phyloP scores from a whole-genome alignment of 2,888 invertebrate genomes.

The Lomographa bimaculata region DNA sequence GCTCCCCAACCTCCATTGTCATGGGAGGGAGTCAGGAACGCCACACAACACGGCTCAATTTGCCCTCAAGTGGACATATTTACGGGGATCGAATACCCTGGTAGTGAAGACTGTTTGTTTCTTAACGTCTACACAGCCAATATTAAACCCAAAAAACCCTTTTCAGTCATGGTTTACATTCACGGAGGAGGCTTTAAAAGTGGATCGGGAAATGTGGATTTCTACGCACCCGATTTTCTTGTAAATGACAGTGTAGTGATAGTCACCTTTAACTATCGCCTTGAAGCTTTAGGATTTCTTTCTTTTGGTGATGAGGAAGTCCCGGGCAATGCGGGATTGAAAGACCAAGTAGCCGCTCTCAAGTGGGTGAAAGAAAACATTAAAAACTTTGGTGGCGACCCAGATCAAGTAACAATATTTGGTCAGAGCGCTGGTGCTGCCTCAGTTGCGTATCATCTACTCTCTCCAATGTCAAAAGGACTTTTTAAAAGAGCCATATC shows the following conservation, averaged over 20 bases:
- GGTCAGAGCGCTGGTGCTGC: slow-evolving; percentile 56
- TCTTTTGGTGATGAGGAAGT: slow-evolving; percentile 48
- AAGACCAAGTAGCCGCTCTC: slow-evolving; percentile 52
- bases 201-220: slow-evolving; percentile 46
- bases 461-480: slow-evolving; percentile 53
- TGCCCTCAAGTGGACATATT: slow-evolving; percentile 48
- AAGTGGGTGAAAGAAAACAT: slow-evolving; percentile 52
- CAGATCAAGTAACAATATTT: slow-evolving; percentile 49
- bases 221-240: slow-evolving; percentile 54
- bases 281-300: slow-evolving; percentile 49
- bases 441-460: slow-evolving; percentile 39
- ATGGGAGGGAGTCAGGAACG: slow-evolving; percentile 49
- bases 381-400: slow-evolving; percentile 48
- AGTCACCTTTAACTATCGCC: slow-evolving; percentile 56
- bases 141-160: slow-evolving; percentile 29
- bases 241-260: slow-evolving; percentile 48
- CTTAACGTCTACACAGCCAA: slow-evolving; percentile 54
- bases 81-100: slow-evolving; percentile 30
- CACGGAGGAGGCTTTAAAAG: slow-evolving; percentile 53
- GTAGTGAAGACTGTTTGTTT: slow-evolving; percentile 54
- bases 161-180: slow-evolving; percentile 57
- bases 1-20: slow-evolving; percentile 46
- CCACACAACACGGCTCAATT: slow-evolving; percentile 42
- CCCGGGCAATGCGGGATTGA: slow-evolving; percentile 55
- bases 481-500: slow-evolving; percentile 47